These are phyloP conservation scores for Limonius californicus DNA, from an alignment of 1,140 invertebrate species.

Conservation along the genomic window DNA sequence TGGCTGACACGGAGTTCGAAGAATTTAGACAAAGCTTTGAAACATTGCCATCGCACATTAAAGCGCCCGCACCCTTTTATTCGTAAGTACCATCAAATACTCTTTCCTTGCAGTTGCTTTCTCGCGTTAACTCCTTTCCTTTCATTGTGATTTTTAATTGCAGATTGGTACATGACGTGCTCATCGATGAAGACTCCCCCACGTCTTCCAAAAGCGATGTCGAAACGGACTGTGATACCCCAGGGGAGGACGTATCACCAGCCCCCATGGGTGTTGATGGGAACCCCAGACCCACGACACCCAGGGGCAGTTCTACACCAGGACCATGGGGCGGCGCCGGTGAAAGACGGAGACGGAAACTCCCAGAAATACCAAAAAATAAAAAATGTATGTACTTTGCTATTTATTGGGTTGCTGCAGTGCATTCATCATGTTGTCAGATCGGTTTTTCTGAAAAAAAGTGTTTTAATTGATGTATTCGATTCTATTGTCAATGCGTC, in stretches of 20 bases:
- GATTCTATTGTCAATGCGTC: no score
- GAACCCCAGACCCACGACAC: slow-evolving; percentile 28
- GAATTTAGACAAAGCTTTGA: slow-evolving; percentile 86
- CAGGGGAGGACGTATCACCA: slow-evolving; percentile 25
- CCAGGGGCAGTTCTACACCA: slow-evolving; percentile 22
- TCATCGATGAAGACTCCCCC: slow-evolving; percentile 71
- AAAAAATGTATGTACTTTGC: slow-evolving; percentile 72
- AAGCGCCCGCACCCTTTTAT: slow-evolving; percentile 67
- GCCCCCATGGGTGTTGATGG: slow-evolving; percentile 25
- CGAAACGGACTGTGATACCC: slow-evolving; percentile 46
- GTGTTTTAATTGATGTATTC: no score
- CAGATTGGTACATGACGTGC: slow-evolving; percentile 75
- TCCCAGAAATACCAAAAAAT: slow-evolving; percentile 83
- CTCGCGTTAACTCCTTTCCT: no score
- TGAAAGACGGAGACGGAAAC: slow-evolving; percentile 69
- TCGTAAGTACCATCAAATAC: slow-evolving; percentile 56
- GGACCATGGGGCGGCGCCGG: slow-evolving; percentile 48
- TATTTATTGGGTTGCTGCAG: neutral
- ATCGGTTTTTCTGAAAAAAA: no score
- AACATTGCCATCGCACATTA: slow-evolving; percentile 68
- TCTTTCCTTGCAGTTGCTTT: no score
- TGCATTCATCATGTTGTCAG: no score
- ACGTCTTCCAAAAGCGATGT: slow-evolving; percentile 68
- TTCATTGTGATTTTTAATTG: neutral
- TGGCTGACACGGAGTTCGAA: slow-evolving; percentile 90